These are phyloP conservation scores for Plodia interpunctella DNA, from an alignment of 1,140 invertebrate genomes.

Conservation along the genomic window DNA sequence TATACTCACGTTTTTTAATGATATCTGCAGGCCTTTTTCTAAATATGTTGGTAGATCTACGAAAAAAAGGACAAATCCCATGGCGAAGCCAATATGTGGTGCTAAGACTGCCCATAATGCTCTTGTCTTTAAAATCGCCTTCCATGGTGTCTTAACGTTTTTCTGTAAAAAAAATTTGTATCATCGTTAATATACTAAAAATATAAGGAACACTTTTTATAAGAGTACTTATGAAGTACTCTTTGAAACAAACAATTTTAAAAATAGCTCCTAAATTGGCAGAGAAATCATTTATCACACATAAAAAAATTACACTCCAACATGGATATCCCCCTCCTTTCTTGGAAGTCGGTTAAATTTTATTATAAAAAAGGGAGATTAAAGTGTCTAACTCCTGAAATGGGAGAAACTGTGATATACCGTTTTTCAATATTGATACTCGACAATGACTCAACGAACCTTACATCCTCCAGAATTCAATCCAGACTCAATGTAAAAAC, in stretches of 20 bases:
- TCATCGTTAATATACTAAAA: not conserved
- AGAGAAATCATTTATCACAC: too few relatives aligned
- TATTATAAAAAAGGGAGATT: too few relatives aligned
- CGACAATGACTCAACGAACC: slow-evolving; percentile 38
- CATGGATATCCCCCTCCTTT: too few relatives aligned
- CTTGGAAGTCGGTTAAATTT: too few relatives aligned
- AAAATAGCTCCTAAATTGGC: too few relatives aligned
- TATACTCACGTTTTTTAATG: slow-evolving; percentile 55
- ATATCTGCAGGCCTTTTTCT: slow-evolving; percentile 78
- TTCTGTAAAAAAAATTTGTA: slow-evolving; percentile 47
- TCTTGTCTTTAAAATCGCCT: slow-evolving; percentile 79
- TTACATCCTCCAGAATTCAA: slow-evolving; percentile 32
- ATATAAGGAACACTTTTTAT: not conserved
- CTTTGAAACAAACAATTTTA: too few relatives aligned
- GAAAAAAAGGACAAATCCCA: slow-evolving; percentile 83
- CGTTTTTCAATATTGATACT: too few relatives aligned
- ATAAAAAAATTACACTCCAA: too few relatives aligned
- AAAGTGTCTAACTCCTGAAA: too few relatives aligned
- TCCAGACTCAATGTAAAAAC: slow-evolving; percentile 79
- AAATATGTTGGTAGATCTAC: slow-evolving; percentile 86
- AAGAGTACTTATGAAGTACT: too few relatives aligned
- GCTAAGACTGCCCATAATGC: slow-evolving; percentile 82
- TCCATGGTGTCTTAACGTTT: slow-evolving; percentile 78
- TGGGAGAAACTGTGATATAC: too few relatives aligned
- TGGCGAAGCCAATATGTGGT: slow-evolving; percentile 81